Percentiles rank a stretch among this genome's conserved stretches.
These are phyloP conservation scores for Centropus unirufus DNA, from an alignment of 2,113 vertebrate species.

Conservation along the genomic window DNA sequence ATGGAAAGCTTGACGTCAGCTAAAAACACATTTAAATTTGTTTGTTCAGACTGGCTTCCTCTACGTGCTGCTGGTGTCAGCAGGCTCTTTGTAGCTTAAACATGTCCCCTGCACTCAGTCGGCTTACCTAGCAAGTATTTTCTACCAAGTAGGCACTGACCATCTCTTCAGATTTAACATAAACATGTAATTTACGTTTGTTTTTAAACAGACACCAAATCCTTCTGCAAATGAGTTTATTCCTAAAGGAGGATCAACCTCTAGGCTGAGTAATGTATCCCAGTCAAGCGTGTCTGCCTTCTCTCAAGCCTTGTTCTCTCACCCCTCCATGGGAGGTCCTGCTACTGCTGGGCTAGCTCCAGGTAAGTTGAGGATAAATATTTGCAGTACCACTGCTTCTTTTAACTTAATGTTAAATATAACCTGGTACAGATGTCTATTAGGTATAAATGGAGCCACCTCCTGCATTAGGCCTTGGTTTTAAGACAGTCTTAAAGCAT, in stretches of 20 bases:
- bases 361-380: slow-evolving; percentile 80
- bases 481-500: background rate
- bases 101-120: background rate
- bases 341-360: slow-evolving; percentile 90
- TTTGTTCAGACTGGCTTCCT: background rate
- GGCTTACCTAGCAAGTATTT: background rate
- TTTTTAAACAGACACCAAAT: slow-evolving; percentile 92
- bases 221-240: slow-evolving; percentile 97
- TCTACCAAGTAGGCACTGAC: background rate
- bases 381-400: slow-evolving; percentile 27
- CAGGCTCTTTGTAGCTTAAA: background rate
- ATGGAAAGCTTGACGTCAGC: background rate
- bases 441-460: background rate
- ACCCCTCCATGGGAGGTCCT: slow-evolving; percentile 89
- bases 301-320: slow-evolving; percentile 93
- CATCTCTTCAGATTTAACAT: slow-evolving; percentile 10
- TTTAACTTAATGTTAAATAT: background rate
- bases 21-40: background rate
- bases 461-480: background rate
- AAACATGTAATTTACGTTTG: slow-evolving; percentile 66
- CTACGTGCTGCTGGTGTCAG: background rate
- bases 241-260: slow-evolving; percentile 91
- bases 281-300: slow-evolving; percentile 93
- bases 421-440: background rate
- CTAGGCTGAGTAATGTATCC: slow-evolving; percentile 90